Evolutionary conservation across 2,113 vertebrate genomes (phyloP), one percentile per base, ranked within the genome.

Genomic region (Strigops habroptila): DNA sequence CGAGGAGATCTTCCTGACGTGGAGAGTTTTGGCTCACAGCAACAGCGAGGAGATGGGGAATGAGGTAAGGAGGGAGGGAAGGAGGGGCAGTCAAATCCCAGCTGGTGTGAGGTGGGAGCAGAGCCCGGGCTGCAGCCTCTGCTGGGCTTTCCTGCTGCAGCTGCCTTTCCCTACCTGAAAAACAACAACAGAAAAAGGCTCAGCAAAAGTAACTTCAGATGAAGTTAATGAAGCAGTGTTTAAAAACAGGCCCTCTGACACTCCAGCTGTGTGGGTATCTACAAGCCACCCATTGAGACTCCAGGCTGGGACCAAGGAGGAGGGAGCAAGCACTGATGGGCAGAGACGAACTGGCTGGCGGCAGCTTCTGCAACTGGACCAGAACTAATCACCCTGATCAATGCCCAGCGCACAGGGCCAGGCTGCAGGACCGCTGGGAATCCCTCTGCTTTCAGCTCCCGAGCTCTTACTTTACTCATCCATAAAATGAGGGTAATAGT

Each of bases 401-500:
- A 93, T 83, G 37, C n/a, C 68, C 68, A 86, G 59, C 30, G 71
- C 48, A 59, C 0, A 1, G 55, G 44, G 64, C 63, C 82, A 82
- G 82, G 76, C 88, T 91, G 76, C 83, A 73, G 82, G 60, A 90
- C 76, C 71, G 57, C 77, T 94, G 86, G 76, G 82, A 94, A 79
- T 68, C 41, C 75, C 70, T 84, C 30, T 37, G 13, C 51, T 84
- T 46, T 60, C 73, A 81, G 43, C 82, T 91, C 49, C 21, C 1
- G 31, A 88, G 90, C 79, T 91, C 76, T 84, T 91, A 71, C 86
- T 95, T 97, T 86, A 92, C 44, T 96, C 95, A 97, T 88, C 90
- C 96, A 86, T 94, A 88, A 96, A 96, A 97, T 95, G 73, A 91
- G 90, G 51, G 70, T 94, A 93, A 96, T 93, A 92, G 86, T 78